Evolutionary conservation across 2,888 invertebrate species (phyloP).

Genomic region (Dynastes maya): DNA sequence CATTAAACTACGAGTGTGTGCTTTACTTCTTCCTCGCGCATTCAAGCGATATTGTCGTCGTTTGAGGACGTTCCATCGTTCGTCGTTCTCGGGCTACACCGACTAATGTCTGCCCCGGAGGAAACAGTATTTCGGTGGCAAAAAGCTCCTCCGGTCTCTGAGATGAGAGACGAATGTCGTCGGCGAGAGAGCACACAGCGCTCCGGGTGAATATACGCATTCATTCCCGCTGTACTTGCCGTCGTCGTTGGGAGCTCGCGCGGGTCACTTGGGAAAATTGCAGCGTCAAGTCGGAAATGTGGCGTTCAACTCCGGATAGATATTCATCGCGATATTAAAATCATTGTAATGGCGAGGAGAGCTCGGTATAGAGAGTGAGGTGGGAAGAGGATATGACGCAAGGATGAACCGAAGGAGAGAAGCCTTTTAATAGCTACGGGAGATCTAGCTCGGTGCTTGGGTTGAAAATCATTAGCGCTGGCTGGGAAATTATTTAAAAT

Average conservation of each 20-base stretch:
- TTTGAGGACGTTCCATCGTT: too few relatives aligned
- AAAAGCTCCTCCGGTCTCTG: constrained; percentile 3
- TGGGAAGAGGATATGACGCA: not conserved
- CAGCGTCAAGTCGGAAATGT: constrained; percentile 36
- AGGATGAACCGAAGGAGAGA: not conserved
- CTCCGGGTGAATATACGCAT: constrained; percentile 29
- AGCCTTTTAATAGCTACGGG: not conserved
- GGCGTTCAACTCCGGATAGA: constrained; percentile 26
- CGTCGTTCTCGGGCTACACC: too few relatives aligned
- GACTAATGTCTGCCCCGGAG: constrained; percentile 20
- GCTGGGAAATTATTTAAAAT: constrained; percentile 38
- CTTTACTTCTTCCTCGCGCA: not conserved
- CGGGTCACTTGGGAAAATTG: constrained; percentile 39
- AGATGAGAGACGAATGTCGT: constrained; percentile 1
- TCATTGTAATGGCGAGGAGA: constrained; percentile 23
- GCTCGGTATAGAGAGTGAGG: not conserved
- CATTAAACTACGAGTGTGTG: not conserved
- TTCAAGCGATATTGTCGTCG: too few relatives aligned
- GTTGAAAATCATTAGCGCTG: constrained; percentile 34
- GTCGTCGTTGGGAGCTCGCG: not conserved
- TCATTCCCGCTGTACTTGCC: not conserved
- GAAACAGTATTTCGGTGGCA: constrained; percentile 14
- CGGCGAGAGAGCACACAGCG: not conserved
- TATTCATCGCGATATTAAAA: constrained; percentile 41
- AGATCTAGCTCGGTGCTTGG: not conserved